These are phyloP conservation scores for Sebastiscus albofasciatus DNA, from an alignment of 2,797 vertebrate species.

Conservation along the genomic window DNA sequence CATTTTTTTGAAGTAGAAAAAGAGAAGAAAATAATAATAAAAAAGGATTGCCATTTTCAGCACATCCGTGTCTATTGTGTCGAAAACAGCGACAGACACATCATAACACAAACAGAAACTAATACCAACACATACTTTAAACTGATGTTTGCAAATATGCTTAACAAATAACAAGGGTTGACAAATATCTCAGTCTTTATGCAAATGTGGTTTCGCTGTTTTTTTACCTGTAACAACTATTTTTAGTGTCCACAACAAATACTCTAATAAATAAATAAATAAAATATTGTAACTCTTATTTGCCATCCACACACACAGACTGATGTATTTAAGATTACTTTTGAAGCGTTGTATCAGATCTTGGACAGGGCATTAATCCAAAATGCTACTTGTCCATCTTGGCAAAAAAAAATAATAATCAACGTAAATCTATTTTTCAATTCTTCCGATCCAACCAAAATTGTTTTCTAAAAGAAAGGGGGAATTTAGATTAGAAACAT, in stretches of 20 bases:
- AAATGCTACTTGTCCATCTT: slow-evolving; percentile 8
- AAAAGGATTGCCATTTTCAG: background rate
- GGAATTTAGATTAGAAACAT: background rate
- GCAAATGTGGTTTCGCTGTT: background rate
- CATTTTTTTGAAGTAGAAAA: slow-evolving; percentile 5
- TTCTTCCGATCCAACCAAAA: background rate
- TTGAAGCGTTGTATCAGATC: background rate
- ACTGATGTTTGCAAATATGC: background rate
- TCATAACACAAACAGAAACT: slow-evolving; percentile 3
- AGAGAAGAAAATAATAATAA: background rate
- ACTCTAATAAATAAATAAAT: slow-evolving; percentile 42
- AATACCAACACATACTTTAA: background rate
- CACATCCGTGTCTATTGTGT: background rate
- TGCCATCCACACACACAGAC: background rate
- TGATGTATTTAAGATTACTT: background rate
- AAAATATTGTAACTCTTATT: slow-evolving; percentile 8
- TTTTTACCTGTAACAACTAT: slow-evolving; percentile 4
- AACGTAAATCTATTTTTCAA: background rate
- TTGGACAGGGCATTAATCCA: background rate
- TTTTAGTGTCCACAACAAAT: slow-evolving; percentile 21
- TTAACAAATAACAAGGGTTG: background rate
- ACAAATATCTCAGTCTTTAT: background rate
- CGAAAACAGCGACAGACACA: background rate
- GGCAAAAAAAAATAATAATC: background rate
- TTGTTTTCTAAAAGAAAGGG: background rate